Evolutionary conservation across 2,113 vertebrate species (phyloP).

Genomic region (Ciconia boyciana): DNA sequence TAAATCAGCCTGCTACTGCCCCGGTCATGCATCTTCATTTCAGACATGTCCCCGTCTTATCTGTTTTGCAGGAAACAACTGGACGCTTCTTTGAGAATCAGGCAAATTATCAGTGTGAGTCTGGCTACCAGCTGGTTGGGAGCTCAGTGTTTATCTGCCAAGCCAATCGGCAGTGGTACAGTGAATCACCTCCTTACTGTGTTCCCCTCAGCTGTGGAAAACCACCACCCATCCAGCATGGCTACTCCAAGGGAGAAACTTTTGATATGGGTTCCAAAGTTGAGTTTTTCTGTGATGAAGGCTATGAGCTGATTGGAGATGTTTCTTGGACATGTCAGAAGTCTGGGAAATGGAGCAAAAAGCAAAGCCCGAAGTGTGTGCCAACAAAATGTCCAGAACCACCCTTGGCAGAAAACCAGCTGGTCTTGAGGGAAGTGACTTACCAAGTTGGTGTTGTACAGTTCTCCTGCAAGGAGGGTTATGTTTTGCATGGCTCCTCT

Average conservation of each 20-base stretch:
- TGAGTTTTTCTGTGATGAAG: slow-evolving; percentile 89
- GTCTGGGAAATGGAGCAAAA: slow-evolving; percentile 88
- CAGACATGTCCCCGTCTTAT: not conserved
- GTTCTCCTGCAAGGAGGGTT: slow-evolving; percentile 90
- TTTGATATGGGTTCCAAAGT: slow-evolving; percentile 89
- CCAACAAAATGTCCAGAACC: slow-evolving; percentile 91
- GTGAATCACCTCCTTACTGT: slow-evolving; percentile 80
- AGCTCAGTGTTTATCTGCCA: slow-evolving; percentile 84
- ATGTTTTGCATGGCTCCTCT: slow-evolving; percentile 81
- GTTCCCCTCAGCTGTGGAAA: slow-evolving; percentile 86
- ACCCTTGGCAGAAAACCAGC: slow-evolving; percentile 86
- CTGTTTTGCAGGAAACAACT: slow-evolving; percentile 70
- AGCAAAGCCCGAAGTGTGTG: slow-evolving; percentile 79
- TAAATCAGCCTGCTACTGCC: not conserved
- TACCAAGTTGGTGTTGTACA: slow-evolving; percentile 81
- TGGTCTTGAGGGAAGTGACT: slow-evolving; percentile 82
- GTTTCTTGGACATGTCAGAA: slow-evolving; percentile 89
- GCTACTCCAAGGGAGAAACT: slow-evolving; percentile 78
- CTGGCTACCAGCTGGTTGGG: slow-evolving; percentile 83
- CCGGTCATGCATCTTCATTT: not conserved
- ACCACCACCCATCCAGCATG: slow-evolving; percentile 83
- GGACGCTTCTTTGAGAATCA: slow-evolving; percentile 84
- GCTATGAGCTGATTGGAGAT: slow-evolving; percentile 88
- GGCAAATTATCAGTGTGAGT: slow-evolving; percentile 83
- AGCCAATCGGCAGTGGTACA: slow-evolving; percentile 93